Percentiles rank a stretch among this genome's conserved stretches.
phyloP scores from a whole-genome alignment of 92 coral and sea anemone genomes.

The Palythoa grandis region DNA sequence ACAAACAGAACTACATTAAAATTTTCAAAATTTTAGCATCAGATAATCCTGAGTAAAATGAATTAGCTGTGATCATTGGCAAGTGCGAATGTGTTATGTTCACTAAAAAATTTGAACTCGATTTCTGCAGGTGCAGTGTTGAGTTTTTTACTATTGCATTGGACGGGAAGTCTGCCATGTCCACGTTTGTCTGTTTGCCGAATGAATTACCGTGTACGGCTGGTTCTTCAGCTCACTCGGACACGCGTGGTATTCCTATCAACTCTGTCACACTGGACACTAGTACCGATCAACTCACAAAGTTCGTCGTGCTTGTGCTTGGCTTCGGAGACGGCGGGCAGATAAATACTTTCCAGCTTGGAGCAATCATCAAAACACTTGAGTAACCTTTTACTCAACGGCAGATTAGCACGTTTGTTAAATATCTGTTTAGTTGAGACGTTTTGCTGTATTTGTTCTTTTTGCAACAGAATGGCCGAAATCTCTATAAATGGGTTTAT shows the following conservation, averaged over 20 bases:
- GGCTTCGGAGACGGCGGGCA: constrained; percentile 82
- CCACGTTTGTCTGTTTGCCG: constrained; percentile 72
- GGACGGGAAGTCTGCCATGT: constrained; percentile 78
- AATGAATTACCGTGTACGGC: constrained; percentile 59
- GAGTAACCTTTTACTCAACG: not conserved
- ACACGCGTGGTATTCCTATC: constrained; percentile 76
- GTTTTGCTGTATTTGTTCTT: too few species aligned
- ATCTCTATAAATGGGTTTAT: too few species aligned
- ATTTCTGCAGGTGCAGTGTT: constrained; percentile 56
- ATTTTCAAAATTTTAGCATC: too few species aligned
- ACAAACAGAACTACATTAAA: too few species aligned
- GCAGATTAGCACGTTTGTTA: not conserved
- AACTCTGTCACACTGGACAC: constrained; percentile 69
- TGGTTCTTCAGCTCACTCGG: constrained; percentile 57
- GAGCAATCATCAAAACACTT: constrained; percentile 61
- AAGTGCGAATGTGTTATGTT: too few species aligned
- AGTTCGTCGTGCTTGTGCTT: constrained; percentile 61
- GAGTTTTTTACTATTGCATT: constrained; percentile 50
- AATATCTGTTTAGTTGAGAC: not conserved
- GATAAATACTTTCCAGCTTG: constrained; percentile 67
- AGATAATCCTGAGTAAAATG: too few species aligned
- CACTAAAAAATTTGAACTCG: too few species aligned
- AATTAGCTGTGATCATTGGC: too few species aligned
- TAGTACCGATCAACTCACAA: constrained; percentile 55
- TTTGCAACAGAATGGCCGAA: too few species aligned